Conservation (phyloP, 2,888 invertebrate species). For the Drosophila sordidapex region DNA sequence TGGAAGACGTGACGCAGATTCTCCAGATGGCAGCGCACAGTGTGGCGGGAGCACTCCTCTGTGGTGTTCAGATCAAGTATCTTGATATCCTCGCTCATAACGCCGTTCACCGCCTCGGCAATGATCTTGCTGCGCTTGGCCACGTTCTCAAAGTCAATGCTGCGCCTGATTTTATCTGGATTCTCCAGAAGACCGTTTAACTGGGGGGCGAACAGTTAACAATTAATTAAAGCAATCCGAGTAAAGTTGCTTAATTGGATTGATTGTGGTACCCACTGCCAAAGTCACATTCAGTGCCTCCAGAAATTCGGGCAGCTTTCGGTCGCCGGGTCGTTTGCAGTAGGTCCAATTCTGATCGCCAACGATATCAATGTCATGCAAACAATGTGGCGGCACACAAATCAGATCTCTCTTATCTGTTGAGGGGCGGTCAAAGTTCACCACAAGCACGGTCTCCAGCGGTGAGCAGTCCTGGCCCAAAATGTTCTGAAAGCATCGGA, state of each 20-base stretch:
- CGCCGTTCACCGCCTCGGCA: slow-evolving; percentile 85
- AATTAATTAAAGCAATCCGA: background rate
- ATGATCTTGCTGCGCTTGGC: slow-evolving; percentile 83
- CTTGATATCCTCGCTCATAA: slow-evolving; percentile 65
- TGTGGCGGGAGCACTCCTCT: slow-evolving; percentile 85
- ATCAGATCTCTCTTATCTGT: slow-evolving; percentile 40
- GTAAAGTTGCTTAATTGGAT: background rate
- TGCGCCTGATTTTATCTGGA: slow-evolving; percentile 56
- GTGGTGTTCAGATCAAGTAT: slow-evolving; percentile 79
- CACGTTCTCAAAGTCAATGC: slow-evolving; percentile 80
- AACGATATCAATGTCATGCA: slow-evolving; percentile 20
- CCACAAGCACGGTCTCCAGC: slow-evolving; percentile 72
- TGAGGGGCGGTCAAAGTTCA: slow-evolving; percentile 75
- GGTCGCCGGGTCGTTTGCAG: slow-evolving; percentile 77
- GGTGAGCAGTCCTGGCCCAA: slow-evolving; percentile 80
- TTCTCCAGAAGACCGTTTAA: slow-evolving; percentile 67
- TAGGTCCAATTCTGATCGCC: slow-evolving; percentile 72
- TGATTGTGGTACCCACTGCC: slow-evolving; percentile 47
- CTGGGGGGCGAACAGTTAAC: slow-evolving; percentile 27
- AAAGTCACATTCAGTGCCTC: slow-evolving; percentile 65
- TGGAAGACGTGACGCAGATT: slow-evolving; percentile 85
- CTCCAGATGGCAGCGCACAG: slow-evolving; percentile 85
- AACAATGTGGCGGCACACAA: slow-evolving; percentile 50
- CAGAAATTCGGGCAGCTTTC: slow-evolving; percentile 61
- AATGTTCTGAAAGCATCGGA: slow-evolving; percentile 70